A percentile compares a stretch with the other conserved stretches of the same genome.
phyloP scores from a whole-genome alignment of 2,797 vertebrate genomes.

The Echeneis naucrates region DNA sequence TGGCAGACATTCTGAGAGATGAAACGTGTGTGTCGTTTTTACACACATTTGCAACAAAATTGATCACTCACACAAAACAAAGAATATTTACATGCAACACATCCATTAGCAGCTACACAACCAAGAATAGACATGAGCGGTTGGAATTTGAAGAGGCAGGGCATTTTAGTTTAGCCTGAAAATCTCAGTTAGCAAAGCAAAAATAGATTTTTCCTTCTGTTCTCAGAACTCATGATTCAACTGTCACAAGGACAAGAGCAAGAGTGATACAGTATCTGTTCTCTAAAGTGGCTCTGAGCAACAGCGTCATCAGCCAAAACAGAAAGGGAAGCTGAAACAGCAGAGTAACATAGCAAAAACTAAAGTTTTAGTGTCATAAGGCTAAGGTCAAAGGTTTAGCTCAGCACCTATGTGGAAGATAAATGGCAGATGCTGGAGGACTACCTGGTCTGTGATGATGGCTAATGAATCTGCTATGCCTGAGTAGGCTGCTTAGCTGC shows the following conservation, averaged over 20 bases:
- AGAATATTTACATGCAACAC: slow-evolving; percentile 9
- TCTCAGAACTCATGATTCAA: slow-evolving; percentile 6
- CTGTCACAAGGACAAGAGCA: background rate
- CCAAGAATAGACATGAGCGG: slow-evolving; percentile 36
- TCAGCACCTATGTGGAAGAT: slow-evolving; percentile 3
- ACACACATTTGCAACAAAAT: slow-evolving; percentile 37
- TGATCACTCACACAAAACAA: slow-evolving; percentile 52
- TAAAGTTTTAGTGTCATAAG: too few relatives aligned
- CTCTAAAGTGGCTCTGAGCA: background rate
- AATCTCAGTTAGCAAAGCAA: slow-evolving; percentile 13
- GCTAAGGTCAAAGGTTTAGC: slow-evolving; percentile 9
- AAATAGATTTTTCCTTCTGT: slow-evolving; percentile 32
- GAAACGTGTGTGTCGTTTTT: slow-evolving; percentile 46
- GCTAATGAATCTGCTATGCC: slow-evolving; percentile 47
- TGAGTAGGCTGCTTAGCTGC: slow-evolving; percentile 30
- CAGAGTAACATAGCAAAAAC: too few relatives aligned
- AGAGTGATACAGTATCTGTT: background rate
- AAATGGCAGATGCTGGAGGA: slow-evolving; percentile 14
- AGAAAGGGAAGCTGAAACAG: background rate
- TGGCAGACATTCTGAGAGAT: slow-evolving; percentile 38
- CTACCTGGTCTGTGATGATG: slow-evolving; percentile 40
- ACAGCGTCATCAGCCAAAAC: background rate
- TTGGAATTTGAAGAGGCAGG: slow-evolving; percentile 22
- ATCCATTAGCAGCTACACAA: background rate
- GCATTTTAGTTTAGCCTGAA: background rate